Percentiles rank a stretch among this genome's conserved stretches.
Evolutionary conservation across 1,140 invertebrate genomes (phyloP).

Genomic region (Drosophila miranda): DNA sequence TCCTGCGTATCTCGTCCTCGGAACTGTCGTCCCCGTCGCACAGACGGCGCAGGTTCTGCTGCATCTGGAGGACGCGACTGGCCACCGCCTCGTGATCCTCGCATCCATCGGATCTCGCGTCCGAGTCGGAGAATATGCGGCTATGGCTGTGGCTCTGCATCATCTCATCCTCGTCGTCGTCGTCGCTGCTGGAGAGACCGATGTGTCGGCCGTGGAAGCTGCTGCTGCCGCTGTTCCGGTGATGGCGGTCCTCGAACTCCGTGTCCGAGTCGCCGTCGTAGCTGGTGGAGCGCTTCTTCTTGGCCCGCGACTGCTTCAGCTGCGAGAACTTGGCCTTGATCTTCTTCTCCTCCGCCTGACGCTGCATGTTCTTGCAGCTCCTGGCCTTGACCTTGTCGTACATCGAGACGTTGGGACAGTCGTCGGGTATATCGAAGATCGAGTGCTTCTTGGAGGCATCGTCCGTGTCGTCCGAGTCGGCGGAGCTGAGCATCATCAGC

Average conservation of each 20-base stretch:
- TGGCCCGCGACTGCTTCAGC: constrained; percentile 92
- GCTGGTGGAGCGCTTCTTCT: constrained; percentile 93
- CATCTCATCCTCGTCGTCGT: constrained; percentile 45
- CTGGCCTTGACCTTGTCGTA: constrained; percentile 99
- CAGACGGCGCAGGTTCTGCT: constrained; percentile 63
- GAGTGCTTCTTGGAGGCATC: constrained; percentile 92
- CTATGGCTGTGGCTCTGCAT: constrained; percentile 26
- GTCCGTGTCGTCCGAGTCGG: constrained; percentile 87
- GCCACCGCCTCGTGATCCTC: constrained; percentile 32
- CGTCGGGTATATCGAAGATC: constrained; percentile 95
- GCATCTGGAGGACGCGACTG: constrained; percentile 56
- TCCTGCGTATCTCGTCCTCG: constrained; percentile 73
- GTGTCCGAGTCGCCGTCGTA: constrained; percentile 93
- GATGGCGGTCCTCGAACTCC: constrained; percentile 84
- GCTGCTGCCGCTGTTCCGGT: constrained; percentile 65
- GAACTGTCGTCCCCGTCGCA: constrained; percentile 82
- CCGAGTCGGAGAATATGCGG: constrained; percentile 74
- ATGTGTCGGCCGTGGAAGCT: constrained; percentile 65
- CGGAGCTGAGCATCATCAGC: constrained; percentile 72
- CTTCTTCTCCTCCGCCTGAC: constrained; percentile 94
- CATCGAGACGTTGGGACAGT: constrained; percentile 97
- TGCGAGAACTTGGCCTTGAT: constrained; percentile 95
- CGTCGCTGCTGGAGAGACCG: constrained; percentile 67
- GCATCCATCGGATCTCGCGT: constrained; percentile 25
- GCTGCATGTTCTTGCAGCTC: constrained; percentile 95